phyloP scores from a whole-genome alignment of 2,888 invertebrate genomes.

The Acanthopleura granulata region DNA sequence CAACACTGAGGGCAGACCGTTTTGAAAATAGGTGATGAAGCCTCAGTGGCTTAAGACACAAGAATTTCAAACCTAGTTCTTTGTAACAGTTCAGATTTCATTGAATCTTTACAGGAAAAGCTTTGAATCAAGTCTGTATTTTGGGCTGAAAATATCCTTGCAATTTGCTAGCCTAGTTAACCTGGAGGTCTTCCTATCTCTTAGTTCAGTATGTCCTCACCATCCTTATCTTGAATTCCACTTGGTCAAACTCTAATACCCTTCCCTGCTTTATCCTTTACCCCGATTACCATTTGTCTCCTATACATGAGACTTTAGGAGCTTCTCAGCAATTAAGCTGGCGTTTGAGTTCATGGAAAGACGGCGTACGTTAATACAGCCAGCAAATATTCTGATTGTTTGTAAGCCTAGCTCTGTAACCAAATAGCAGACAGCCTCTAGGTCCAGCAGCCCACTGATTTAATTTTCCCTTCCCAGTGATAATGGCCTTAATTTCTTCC shows the following conservation, averaged over 20 bases:
- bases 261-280: constrained; percentile 1
- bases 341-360: not conserved
- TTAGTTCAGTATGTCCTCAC: too few relatives aligned
- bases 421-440: constrained; percentile 2
- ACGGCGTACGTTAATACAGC: not conserved
- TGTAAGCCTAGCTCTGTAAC: constrained; percentile 12
- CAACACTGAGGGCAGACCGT: too few relatives aligned
- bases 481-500: constrained; percentile 19
- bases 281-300: constrained; percentile 9
- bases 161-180: too few relatives aligned
- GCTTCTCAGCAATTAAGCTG: constrained; percentile 10
- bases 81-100: too few relatives aligned
- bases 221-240: constrained; percentile 8
- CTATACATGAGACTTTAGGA: constrained; percentile 3
- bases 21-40: too few relatives aligned
- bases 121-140: too few relatives aligned
- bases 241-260: not conserved
- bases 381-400: constrained; percentile 17
- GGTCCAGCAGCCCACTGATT: not conserved
- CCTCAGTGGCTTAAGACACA: too few relatives aligned
- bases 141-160: too few relatives aligned
- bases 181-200: too few relatives aligned
- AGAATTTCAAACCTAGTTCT: too few relatives aligned
- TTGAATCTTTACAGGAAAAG: too few relatives aligned
- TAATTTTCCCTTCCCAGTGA: constrained; percentile 12